Base-by-base conservation (phyloP, 2,888 invertebrate genomes). In the Seladonia tumulorum region DNA sequence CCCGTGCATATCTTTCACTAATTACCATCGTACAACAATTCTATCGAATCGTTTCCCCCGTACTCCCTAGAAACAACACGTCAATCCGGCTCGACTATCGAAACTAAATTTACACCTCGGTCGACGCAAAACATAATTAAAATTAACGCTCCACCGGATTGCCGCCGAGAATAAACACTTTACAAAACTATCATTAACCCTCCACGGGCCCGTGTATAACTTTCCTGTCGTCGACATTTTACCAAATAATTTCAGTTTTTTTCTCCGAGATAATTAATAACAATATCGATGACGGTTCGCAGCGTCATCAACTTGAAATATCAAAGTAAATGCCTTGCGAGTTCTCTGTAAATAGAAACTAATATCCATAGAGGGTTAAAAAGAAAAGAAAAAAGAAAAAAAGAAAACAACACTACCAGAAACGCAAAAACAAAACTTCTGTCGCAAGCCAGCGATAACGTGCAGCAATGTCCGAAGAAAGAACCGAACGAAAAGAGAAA, bases 401-500 rank as follows among this genome's bases (percentile, higher is more conserved):
- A n/a, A n/a, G n/a, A 22, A 22, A 22, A 53, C n/a, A 57, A 57
- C 57, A n/a, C 22, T 12, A n/a, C 12, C 57, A 1, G 57, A 57
- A 57, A 57, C n/a, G 12, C 1, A 57, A 57, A 57, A 57, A n/a
- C 1, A 57, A n/a, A n/a, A 57, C n/a, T n/a, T n/a, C 57, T 57
- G 57, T n/a, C 57, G 57, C 57, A 57, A 57, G 57, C 57, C 4
- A 57, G n/a, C 57, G n/a, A 57, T 57, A 57, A 57, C 57, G 57
- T 57, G 57, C 57, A 57, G 57, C 57, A 12, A 0, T 5, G 57
- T n/a, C 12, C n/a, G 57, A 57, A 57, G 12, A 57, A 57, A 4
- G 12, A 57, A n/a, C n/a, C 57, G n/a, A 10, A 57, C 57, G n/a
- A n/a, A 57, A 57, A 14, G 0, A 47, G 3, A 47, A 16, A 42